Conservation (phyloP, 2,888 invertebrate genomes). For the Drosophila flavopinicola region DNA sequence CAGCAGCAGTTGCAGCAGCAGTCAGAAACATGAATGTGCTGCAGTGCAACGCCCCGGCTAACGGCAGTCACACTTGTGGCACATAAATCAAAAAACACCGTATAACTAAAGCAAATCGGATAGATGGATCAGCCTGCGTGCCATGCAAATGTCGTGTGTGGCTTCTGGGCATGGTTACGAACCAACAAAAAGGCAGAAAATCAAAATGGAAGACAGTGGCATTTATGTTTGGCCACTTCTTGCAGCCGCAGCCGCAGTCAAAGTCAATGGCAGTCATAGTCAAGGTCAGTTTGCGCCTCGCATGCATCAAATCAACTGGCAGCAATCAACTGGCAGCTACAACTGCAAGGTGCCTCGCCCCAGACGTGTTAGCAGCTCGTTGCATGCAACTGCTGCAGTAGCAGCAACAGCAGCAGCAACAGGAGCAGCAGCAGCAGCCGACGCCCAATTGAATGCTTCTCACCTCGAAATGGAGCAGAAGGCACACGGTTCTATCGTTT, state of each 20-base stretch:
- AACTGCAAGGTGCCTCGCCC: constrained; percentile 74
- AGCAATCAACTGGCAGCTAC: constrained; percentile 58
- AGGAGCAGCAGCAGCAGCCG: constrained; percentile 13
- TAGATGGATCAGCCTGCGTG: constrained; percentile 63
- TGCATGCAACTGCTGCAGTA: constrained; percentile 42
- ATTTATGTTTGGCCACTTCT: constrained; percentile 42
- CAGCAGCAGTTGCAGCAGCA: constrained; percentile 16
- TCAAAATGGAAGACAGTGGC: constrained; percentile 41
- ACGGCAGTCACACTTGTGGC: constrained; percentile 78
- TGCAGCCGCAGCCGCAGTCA: constrained; percentile 14
- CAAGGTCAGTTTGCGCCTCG: constrained; percentile 67
- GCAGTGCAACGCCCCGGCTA: constrained; percentile 73
- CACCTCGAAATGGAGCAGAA: constrained; percentile 73
- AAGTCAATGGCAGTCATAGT: constrained; percentile 60
- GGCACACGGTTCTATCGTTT: constrained; percentile 64
- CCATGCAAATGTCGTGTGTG: constrained; percentile 78
- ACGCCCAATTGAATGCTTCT: constrained; percentile 73
- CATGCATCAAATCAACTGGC: constrained; percentile 74
- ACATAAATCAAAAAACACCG: constrained; percentile 68
- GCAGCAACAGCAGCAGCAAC: constrained; percentile 13
- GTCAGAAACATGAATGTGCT: neutral
- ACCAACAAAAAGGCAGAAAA: too few species aligned
- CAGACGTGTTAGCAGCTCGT: constrained; percentile 69
- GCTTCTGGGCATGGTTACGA: constrained; percentile 75
- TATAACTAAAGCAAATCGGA: constrained; percentile 33